Evolutionary conservation across 2,888 invertebrate species (phyloP), one percentile per base, ranked within the genome.

Genomic region (Atethmia centrago): DNA sequence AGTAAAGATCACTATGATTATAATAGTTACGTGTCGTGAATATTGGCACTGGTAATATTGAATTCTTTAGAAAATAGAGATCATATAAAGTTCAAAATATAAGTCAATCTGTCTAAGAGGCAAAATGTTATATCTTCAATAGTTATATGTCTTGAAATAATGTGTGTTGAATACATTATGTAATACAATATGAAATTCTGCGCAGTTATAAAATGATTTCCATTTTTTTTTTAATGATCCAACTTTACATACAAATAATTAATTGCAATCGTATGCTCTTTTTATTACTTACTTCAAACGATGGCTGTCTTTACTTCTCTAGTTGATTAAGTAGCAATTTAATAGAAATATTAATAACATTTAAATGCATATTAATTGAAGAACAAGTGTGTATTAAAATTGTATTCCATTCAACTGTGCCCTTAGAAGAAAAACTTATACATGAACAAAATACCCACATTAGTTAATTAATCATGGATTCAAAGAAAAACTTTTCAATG

Each of bases 11-110:
- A 86, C 76, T 85, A 82, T 84, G 70, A 72, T 80, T 83, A 55
- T 82, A 76, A 85, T 80, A 78, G 70, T 65, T 78, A 81, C 55
- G 79, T 88, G 82, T 80, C 83, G 73, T 62, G 73, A 89, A 86
- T 87, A 88, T 73, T 85, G 88, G 71, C 87, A 88, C 87, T 79
- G 81, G 79, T 77, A 80, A 86, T 79, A 77, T 78, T 77, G 65
- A 84, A 82, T 75, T 86, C 74, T 80, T 81, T 86, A 87, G 82
- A 71, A 77, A 78, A 80, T 86, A 82, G 82, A 77, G 59, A 76
- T 78, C 80, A 79, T 77, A 71, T 83, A 80, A 82, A 76, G 79
- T 85, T 87, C 80, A 83, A 87, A 85, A 83, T 85, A 81, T 85
- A 83, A 83, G 85, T 88, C 87, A 88, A 86, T 84, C 80, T 77